Evolutionary conservation across 2,113 vertebrate species (phyloP), one percentile per base, ranked within the genome.

Genomic region (Dipodomys merriami): DNA sequence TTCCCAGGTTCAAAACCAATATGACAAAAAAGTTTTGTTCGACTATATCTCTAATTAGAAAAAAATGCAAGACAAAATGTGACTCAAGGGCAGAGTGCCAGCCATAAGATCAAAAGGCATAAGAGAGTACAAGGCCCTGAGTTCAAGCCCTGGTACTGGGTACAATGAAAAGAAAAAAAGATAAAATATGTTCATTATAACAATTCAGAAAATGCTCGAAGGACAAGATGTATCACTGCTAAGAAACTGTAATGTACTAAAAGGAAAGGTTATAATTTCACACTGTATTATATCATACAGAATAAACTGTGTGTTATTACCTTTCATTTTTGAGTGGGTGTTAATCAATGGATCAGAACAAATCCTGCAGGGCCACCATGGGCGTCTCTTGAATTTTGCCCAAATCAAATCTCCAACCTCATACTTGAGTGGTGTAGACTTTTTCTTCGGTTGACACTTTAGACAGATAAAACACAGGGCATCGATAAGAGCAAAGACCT

Each of bases 321-420:
- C 99, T 99, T 99, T 99, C 96, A 99, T 98, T 98, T 98, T 99
- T 97, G 99, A 99, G 97, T 98, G 99, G 91, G 97, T 98, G 91
- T 99, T 98, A 96, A 98, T 97, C 86, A 96, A 78, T 0, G 99
- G 98, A 97, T 99, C 98, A 96, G 98, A 96, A 96, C 98, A 98
- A 98, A 99, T 98, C 96, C 98, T 99, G 97, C 99, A 99, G 90
- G 99, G 99, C 99, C 99, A 99, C 99, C 99, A 99, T 0, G 99
- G 99, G 95, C 99, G 98, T 96, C 99, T 98, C 98, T 98, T 99
- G 97, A 99, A 99, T 98, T 99, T 99, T 96, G 99, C 99, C 99
- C 99, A 99, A 95, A 99, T 98, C 88, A 99, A 97, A 98, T 99
- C 99, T 83, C 99, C 99, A 98, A 99, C 98, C 95, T 99, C 98